These are phyloP conservation scores for Bombylius discolor DNA, from an alignment of 2,888 invertebrate species.

Conservation along the genomic window DNA sequence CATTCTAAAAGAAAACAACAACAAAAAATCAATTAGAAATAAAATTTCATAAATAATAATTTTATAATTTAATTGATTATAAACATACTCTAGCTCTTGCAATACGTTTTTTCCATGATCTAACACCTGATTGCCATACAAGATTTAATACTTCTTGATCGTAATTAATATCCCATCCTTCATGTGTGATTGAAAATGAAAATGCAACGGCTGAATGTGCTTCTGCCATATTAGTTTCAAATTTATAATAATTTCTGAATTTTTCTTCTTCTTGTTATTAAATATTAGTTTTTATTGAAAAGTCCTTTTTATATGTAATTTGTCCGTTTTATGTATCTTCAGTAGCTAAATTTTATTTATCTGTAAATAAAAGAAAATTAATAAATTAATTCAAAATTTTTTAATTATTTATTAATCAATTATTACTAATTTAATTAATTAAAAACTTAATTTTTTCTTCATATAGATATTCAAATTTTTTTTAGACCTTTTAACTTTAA, in stretches of 20 bases:
- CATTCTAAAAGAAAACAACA: slow-evolving; percentile 55
- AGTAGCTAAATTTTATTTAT: too few species aligned
- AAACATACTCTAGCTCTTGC: slow-evolving; percentile 75
- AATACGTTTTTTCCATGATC: slow-evolving; percentile 90
- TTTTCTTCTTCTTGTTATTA: too few species aligned
- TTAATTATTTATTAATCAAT: too few species aligned
- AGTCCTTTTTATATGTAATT: slow-evolving; percentile 18
- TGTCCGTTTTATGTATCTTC: background rate
- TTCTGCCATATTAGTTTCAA: slow-evolving; percentile 68
- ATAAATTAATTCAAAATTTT: too few species aligned
- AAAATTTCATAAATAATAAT: too few species aligned
- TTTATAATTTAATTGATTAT: too few species aligned
- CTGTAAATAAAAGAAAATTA: too few species aligned
- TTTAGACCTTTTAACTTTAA: too few species aligned
- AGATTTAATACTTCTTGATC: slow-evolving; percentile 91
- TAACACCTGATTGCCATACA: slow-evolving; percentile 86
- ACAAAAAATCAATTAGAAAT: background rate
- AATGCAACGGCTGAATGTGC: slow-evolving; percentile 97
- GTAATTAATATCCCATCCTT: slow-evolving; percentile 96
- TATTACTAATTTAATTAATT: too few species aligned
- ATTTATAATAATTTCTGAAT: background rate
- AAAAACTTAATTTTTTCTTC: too few species aligned
- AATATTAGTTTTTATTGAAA: slow-evolving; percentile 18
- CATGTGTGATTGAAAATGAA: slow-evolving; percentile 93
- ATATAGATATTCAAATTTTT: too few species aligned